Conservation (phyloP, 2,888 invertebrate genomes). For the Dysmachus trigonus region DNA sequence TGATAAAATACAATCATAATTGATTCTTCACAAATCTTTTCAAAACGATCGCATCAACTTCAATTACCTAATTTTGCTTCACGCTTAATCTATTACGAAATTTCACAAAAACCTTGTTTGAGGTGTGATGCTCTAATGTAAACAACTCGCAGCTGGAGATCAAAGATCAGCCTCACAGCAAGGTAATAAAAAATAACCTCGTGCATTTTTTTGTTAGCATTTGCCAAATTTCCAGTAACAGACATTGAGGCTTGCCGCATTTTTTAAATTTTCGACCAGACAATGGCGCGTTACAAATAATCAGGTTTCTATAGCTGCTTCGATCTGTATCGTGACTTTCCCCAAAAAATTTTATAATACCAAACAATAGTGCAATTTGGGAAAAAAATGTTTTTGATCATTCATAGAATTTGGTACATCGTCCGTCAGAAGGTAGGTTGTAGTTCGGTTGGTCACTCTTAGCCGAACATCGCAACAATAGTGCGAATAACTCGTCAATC, state of each 20-base stretch:
- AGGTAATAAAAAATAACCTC: background rate
- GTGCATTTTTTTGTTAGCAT: background rate
- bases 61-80: background rate
- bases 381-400: background rate
- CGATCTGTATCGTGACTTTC: background rate
- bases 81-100: background rate
- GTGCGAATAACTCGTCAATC: background rate
- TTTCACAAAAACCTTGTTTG: background rate
- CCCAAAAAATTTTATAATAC: background rate
- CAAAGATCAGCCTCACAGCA: background rate
- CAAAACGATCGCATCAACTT: background rate
- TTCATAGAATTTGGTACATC: background rate
- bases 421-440: background rate
- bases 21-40: background rate
- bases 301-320: background rate
- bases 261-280: background rate
- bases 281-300: background rate
- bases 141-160: background rate
- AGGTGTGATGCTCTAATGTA: background rate
- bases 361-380: background rate
- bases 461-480: background rate
- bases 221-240: background rate
- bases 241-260: background rate
- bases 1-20: background rate
- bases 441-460: background rate